These are phyloP conservation scores for Proisotoma minuta DNA, from an alignment of 2,888 invertebrate species.

Conservation along the genomic window DNA sequence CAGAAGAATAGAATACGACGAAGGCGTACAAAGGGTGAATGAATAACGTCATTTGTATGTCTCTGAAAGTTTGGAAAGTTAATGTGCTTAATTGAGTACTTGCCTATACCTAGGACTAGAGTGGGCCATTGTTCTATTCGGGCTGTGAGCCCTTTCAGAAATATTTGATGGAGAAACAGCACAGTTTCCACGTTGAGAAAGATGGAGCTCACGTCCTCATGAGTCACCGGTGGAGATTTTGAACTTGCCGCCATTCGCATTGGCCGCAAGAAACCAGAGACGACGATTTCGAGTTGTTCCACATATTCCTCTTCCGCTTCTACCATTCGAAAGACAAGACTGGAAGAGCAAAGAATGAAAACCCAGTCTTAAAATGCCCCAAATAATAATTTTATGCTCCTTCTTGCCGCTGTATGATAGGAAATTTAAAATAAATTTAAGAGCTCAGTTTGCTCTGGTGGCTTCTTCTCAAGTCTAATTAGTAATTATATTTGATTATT, in stretches of 20 bases:
- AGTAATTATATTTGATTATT: too few relatives aligned
- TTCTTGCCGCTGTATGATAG: too few relatives aligned
- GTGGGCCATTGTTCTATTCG: slow-evolving; percentile 92
- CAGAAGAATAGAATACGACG: too few relatives aligned
- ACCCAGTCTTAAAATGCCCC: too few relatives aligned
- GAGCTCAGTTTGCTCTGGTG: too few relatives aligned
- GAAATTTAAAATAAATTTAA: too few relatives aligned
- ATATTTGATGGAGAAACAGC: slow-evolving; percentile 87
- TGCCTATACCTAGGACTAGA: slow-evolving; percentile 66
- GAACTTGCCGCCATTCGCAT: slow-evolving; percentile 86
- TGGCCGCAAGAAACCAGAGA: slow-evolving; percentile 80
- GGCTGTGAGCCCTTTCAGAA: slow-evolving; percentile 84
- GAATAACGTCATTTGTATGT: too few relatives aligned
- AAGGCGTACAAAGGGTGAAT: too few relatives aligned
- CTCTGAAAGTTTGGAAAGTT: slow-evolving; percentile 1
- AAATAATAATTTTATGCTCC: too few relatives aligned
- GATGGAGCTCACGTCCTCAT: slow-evolving; percentile 90
- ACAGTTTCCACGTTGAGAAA: slow-evolving; percentile 90
- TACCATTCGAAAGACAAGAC: slow-evolving; percentile 83
- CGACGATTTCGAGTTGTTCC: slow-evolving; percentile 78
- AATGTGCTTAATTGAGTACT: slow-evolving; percentile 30
- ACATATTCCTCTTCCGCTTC: slow-evolving; percentile 90
- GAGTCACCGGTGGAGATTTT: slow-evolving; percentile 84
- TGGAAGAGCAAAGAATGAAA: slow-evolving; percentile 50
- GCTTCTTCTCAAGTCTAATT: too few relatives aligned